Percentiles rank a stretch among this genome's conserved stretches.
Evolutionary conservation across 2,888 invertebrate species (phyloP).

Genomic region (Nephrotoma flavescens): DNA sequence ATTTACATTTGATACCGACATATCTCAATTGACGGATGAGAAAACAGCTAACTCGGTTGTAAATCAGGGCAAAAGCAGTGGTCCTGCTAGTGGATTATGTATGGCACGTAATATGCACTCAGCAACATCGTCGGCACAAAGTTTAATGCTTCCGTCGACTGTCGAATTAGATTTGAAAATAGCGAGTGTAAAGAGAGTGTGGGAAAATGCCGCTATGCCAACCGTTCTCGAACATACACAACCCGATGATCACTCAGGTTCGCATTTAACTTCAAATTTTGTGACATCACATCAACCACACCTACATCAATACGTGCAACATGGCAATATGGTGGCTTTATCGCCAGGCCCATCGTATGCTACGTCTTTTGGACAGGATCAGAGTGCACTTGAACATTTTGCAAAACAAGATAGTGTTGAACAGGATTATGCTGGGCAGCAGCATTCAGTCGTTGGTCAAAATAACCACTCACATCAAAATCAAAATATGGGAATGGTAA

Average conservation of each 20-base stretch:
- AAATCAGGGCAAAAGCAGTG: slow-evolving; percentile 10
- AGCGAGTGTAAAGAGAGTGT: slow-evolving; percentile 75
- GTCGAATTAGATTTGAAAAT: slow-evolving; percentile 90
- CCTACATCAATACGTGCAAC: slow-evolving; percentile 15
- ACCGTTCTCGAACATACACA: slow-evolving; percentile 44
- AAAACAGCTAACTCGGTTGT: slow-evolving; percentile 26
- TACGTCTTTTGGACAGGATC: slow-evolving; percentile 32
- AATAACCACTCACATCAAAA: slow-evolving; percentile 29
- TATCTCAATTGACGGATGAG: slow-evolving; percentile 59
- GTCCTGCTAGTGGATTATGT: slow-evolving; percentile 8
- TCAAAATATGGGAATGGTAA: slow-evolving; percentile 30
- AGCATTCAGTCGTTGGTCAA: slow-evolving; percentile 21
- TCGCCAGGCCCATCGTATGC: slow-evolving; percentile 28
- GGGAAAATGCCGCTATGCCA: slow-evolving; percentile 58
- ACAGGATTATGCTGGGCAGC: slow-evolving; percentile 38
- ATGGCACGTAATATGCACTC: slow-evolving; percentile 35
- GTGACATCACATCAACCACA: slow-evolving; percentile 21
- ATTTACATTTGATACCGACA: slow-evolving; percentile 76
- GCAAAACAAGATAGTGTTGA: slow-evolving; percentile 16
- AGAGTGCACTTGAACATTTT: slow-evolving; percentile 32
- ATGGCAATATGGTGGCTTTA: slow-evolving; percentile 25
- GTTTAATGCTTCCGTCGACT: slow-evolving; percentile 63
- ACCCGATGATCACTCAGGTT: slow-evolving; percentile 5
- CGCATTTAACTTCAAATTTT: slow-evolving; percentile 17
- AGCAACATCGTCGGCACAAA: slow-evolving; percentile 43